Percentiles rank a stretch among this genome's conserved stretches.
Evolutionary conservation across 2,888 invertebrate species (phyloP).

Genomic region (Hetaerina titia): DNA sequence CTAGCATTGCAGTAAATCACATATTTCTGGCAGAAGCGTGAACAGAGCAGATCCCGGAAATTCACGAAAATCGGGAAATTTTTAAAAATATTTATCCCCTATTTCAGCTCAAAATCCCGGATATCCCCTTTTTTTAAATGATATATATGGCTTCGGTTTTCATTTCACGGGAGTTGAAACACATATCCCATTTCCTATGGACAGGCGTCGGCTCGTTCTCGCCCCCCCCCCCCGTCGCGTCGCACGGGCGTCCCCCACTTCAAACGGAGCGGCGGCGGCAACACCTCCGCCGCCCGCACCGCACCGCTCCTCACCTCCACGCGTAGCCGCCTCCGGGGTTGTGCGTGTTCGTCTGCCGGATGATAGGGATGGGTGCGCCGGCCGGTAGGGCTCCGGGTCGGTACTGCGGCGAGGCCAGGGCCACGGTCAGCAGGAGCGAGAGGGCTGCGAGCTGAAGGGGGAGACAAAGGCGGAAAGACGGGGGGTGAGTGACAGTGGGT

Average conservation of each 20-base stretch:
- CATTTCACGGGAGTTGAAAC: too few relatives aligned
- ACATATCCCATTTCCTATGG: too few relatives aligned
- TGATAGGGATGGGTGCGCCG: constrained; percentile 81
- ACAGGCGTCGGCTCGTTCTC: constrained; percentile 71
- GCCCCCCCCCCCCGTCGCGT: too few relatives aligned
- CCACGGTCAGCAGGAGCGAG: neutral
- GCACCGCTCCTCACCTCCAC: neutral
- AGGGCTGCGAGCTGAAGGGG: neutral
- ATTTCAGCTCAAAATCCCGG: too few relatives aligned
- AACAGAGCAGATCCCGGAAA: too few relatives aligned
- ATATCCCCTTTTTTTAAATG: too few relatives aligned
- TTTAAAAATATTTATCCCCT: too few relatives aligned
- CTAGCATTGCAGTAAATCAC: too few relatives aligned
- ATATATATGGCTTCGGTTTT: too few relatives aligned
- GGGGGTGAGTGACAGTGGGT: neutral
- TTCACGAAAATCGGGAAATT: too few relatives aligned
- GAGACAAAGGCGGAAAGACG: neutral
- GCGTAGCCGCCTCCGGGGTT: constrained; percentile 77
- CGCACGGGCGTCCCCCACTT: constrained; percentile 72
- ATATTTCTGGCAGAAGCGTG: too few relatives aligned
- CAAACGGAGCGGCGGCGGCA: too few relatives aligned
- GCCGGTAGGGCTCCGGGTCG: constrained; percentile 70
- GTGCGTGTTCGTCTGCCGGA: constrained; percentile 86
- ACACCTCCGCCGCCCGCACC: constrained; percentile 70
- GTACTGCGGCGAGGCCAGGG: constrained; percentile 29